Base-by-base conservation (phyloP, 2,888 invertebrate species). In the Leucophenga montana region DNA sequence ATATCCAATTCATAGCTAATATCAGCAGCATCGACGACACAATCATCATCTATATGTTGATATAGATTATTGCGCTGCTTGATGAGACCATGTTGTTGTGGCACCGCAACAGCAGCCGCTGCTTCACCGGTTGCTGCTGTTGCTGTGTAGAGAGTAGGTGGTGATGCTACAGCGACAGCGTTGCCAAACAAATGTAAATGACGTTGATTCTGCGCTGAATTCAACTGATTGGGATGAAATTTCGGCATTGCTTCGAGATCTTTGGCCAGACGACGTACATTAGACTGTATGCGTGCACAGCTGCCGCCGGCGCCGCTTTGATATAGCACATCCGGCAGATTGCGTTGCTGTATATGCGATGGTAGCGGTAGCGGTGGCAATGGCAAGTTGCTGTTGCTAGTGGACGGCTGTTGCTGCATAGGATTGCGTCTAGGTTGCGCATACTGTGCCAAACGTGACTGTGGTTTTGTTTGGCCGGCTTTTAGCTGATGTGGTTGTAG, bases 221-320 rank as follows among this genome's bases (percentile, higher is more conserved):
- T 83, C 61, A 78, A 57, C 65, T 80, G 78, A 70, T 79, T 73
- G 56, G 76, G 78, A 74, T 83, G 79, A 54, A 85, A 85, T 61
- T 83, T 85, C 64, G 85, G 84, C 79, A 80, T 84, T 33, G 78
- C 86, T 76, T 85, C 82, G 71, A 88, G 78, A 76, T 85, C 84
- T 72, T 85, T 80, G 18, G 85, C 82, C 71, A 87, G 75, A 71
- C 84, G 82, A 46, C 85, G 79, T 33, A 87, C 86, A 73, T 88
- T 84, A 27, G 27, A 22, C 56, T 59, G 57, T 13, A 11, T 20
- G 22, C 54, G 54, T 31, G 67, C 66, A 73, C 72, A 31, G 22
- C 27, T 33, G 13, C 1, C 31, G 33, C 33, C 4, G 72, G 27
- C 2, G 68, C 66, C 8, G 5, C n/a, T 66, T 69, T 71, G 75